Evolutionary conservation across 2,797 vertebrate species (phyloP), one percentile per base, ranked within the genome.

Genomic region (Acanthornis magna): DNA sequence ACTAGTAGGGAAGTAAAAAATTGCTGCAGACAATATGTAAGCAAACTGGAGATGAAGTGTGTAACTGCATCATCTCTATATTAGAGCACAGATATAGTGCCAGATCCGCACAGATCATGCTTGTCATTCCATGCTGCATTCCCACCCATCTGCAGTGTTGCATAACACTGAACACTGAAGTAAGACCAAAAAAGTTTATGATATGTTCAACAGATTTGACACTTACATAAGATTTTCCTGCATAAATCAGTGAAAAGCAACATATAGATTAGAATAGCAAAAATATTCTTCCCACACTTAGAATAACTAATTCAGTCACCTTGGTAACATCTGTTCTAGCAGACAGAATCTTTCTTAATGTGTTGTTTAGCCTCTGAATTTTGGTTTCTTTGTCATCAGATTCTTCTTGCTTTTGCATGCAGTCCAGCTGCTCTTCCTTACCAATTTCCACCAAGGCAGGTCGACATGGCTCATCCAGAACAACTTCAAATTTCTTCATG

Each of bases 401-500:
- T 40, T 96, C 97, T 38, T 97, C 89, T 51, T 97, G 96, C 63
- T 92, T 68, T 7, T 98, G 97, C 58, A 98, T 95, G 27, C 96
- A 96, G 96, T 99, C 98, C 80, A 98, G 85, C 42, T 96, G 97
- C 34, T 98, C 96, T 20, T 96, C 97, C 58, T 96, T 98, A 34
- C 97, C 98, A 91, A 97, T 97, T 91, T 99, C 99, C 88, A 99
- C 97, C 95, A 99, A 97, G 32, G 97, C 98, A 15, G 98, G 97
- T 36, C 29, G 95, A 92, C 98, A 98, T 0, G 99, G 98, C 70
- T 98, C 98, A 81, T 78, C 97, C 89, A 99, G 97, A 48, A 97
- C 97, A 54, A 97, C 97, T 96, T 99, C 98, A 95, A 99, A 99
- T 96, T 99, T 99, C 98, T 98, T 99, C 95, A 99, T 98, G 96